Conservation (phyloP, 2,113 vertebrate species). For the Paradisaea rubra region DNA sequence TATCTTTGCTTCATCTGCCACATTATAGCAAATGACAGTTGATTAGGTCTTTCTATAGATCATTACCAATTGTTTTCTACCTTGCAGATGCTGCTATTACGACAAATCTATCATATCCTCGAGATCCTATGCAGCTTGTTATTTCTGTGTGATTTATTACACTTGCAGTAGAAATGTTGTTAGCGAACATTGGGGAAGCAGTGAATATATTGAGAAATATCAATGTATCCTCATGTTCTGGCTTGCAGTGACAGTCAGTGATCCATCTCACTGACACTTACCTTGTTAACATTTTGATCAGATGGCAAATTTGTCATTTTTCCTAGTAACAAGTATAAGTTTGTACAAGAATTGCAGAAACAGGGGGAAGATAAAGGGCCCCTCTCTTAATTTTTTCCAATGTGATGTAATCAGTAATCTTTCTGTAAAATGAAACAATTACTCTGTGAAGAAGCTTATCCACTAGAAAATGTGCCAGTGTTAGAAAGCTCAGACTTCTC, state of each 20-base stretch:
- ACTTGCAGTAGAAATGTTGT: constrained; percentile 78
- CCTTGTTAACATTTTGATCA: constrained; percentile 94
- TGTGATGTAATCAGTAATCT: constrained; percentile 74
- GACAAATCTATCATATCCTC: constrained; percentile 75
- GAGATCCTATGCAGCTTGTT: constrained; percentile 74
- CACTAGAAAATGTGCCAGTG: constrained; percentile 55
- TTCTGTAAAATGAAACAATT: constrained; percentile 73
- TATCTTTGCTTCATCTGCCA: constrained; percentile 56
- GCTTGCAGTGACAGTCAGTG: constrained; percentile 79
- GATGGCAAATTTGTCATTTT: constrained; percentile 87
- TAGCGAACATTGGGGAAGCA: constrained; percentile 81
- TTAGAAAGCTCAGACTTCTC: constrained; percentile 68
- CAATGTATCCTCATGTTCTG: constrained; percentile 88
- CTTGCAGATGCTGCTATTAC: constrained; percentile 72
- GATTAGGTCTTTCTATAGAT: constrained; percentile 82
- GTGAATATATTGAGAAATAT: constrained; percentile 87
- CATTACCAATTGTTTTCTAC: constrained; percentile 81
- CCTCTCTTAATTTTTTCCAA: constrained; percentile 58
- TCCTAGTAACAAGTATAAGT: constrained; percentile 79
- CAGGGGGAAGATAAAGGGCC: constrained; percentile 69
- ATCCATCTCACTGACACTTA: constrained; percentile 91
- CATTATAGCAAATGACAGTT: constrained; percentile 73
- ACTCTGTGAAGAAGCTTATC: constrained; percentile 61
- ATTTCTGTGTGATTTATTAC: constrained; percentile 86
- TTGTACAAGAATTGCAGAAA: constrained; percentile 77